Base-by-base conservation (phyloP, 2,797 vertebrate species). In the Adelosebastes latens region DNA sequence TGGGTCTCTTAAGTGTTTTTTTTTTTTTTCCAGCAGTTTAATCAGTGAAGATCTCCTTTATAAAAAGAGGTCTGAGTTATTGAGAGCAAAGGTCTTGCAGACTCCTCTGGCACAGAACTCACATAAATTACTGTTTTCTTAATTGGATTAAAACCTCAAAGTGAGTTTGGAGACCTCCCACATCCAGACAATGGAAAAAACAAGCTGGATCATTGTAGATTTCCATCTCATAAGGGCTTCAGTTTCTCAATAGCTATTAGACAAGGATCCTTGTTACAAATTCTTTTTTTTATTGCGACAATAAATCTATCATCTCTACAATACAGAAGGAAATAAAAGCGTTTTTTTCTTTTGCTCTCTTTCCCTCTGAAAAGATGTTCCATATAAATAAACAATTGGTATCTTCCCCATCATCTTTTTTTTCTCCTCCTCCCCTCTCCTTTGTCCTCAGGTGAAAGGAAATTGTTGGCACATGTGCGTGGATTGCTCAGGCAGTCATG, bases 281-380 rank as follows among this genome's bases (percentile, higher is more conserved):
- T 95, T 94, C 90, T 94, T 92, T 80, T 72, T 93, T 95, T 95
- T 95, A 96, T 95, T 92, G 90, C 66, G 62, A 79, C 86, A 86
- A 88, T 96, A 95, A 96, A 96, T 96, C 94, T 89, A 65, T 95
- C 94, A 93, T 90, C 89, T 89, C 59, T 20, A 68, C 84, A 74
- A 67, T 77, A 89, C 84, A 87, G 84, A 88, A 85, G 75, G 70
- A 77, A 76, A 88, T 72, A 87, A 63, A 85, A 58, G 14, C 4
- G 67, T 79, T 75, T 80, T 31, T 31, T 10, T 11, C 36, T 58
- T 55, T 64, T 32, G 2, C 36, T 59, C 14, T 56, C 59, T 68
- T 75, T 70, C 34, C 60, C 66, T 85, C 56, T 27, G 78, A 86
- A 85, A 88, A 88, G 79, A 91, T 85, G 80, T 86, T 82, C 77